A percentile compares a stretch with the other conserved stretches of the same genome.
Conservation (phyloP, 2,797 vertebrate species). For the Hemitrygon akajei region DNA sequence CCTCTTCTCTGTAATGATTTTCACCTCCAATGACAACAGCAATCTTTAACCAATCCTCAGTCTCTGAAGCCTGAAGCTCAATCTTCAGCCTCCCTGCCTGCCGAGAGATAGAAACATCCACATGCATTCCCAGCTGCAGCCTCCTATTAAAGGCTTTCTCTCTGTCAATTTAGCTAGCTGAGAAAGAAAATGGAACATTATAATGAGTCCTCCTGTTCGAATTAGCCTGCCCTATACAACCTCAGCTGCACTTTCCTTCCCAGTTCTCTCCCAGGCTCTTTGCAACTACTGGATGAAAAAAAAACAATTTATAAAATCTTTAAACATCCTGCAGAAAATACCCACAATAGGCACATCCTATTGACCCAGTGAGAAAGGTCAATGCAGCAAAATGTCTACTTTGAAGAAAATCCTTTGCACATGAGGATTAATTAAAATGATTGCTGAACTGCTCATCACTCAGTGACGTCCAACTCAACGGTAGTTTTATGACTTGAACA, state of each 20-base stretch:
- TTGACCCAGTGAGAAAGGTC: background rate
- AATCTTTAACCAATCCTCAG: background rate
- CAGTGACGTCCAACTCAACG: background rate
- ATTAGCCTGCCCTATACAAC: background rate
- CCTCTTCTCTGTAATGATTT: too few species aligned
- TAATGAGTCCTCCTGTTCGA: background rate
- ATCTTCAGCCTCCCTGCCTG: background rate
- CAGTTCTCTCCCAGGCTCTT: background rate
- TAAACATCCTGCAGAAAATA: background rate
- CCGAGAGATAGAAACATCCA: background rate
- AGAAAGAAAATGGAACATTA: background rate
- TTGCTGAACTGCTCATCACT: background rate
- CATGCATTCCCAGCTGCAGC: background rate
- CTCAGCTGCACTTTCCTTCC: background rate
- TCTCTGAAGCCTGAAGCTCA: background rate
- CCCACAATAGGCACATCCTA: background rate
- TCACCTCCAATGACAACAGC: background rate
- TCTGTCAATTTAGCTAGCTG: background rate
- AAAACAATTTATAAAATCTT: background rate
- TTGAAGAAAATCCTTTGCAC: background rate
- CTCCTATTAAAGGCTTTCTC: background rate
- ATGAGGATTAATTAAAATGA: slow-evolving; percentile 1
- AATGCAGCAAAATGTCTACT: background rate
- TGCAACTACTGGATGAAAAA: background rate
- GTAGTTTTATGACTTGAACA: background rate